Percentiles rank a stretch among this genome's conserved stretches.
Evolutionary conservation across 1,140 invertebrate species (phyloP).

Genomic region (Contarinia nasturtii): DNA sequence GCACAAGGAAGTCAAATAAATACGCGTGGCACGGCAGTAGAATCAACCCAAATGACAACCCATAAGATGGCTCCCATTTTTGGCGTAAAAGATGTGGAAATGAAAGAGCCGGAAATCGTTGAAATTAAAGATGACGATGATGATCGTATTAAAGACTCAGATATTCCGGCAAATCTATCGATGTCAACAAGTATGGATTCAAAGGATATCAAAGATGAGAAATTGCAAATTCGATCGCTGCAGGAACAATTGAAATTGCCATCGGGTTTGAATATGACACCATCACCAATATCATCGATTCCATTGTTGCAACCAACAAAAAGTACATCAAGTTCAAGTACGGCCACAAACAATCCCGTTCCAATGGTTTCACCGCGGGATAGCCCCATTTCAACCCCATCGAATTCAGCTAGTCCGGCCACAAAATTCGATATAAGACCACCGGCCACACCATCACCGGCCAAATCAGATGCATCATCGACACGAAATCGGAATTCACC

Average conservation of each 20-base stretch:
- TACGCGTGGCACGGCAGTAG: too few relatives aligned
- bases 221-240: slow-evolving; percentile 11
- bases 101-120: slow-evolving; percentile 6
- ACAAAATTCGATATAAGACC: slow-evolving; percentile 19
- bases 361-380: slow-evolving; percentile 14
- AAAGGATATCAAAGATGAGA: slow-evolving; percentile 14
- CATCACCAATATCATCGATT: slow-evolving; percentile 18
- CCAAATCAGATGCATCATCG: slow-evolving; percentile 19
- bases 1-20: too few relatives aligned
- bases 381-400: slow-evolving; percentile 21
- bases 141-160: slow-evolving; percentile 3
- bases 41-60: too few relatives aligned
- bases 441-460: slow-evolving; percentile 19
- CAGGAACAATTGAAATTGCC: slow-evolving; percentile 22
- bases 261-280: slow-evolving; percentile 23
- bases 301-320: slow-evolving; percentile 1
- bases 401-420: slow-evolving; percentile 21
- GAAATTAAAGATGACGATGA: slow-evolving; percentile 9
- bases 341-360: slow-evolving; percentile 1
- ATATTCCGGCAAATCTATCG: slow-evolving; percentile 13
- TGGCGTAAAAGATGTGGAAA: slow-evolving; percentile 8
- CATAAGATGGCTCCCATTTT: too few relatives aligned
- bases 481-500: slow-evolving; percentile 19
- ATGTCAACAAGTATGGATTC: slow-evolving; percentile 12
- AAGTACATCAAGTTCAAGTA: neutral